Evolutionary conservation across 2,113 vertebrate species (phyloP), one percentile per base, ranked within the genome.

Genomic region (Crotalus tigris): DNA sequence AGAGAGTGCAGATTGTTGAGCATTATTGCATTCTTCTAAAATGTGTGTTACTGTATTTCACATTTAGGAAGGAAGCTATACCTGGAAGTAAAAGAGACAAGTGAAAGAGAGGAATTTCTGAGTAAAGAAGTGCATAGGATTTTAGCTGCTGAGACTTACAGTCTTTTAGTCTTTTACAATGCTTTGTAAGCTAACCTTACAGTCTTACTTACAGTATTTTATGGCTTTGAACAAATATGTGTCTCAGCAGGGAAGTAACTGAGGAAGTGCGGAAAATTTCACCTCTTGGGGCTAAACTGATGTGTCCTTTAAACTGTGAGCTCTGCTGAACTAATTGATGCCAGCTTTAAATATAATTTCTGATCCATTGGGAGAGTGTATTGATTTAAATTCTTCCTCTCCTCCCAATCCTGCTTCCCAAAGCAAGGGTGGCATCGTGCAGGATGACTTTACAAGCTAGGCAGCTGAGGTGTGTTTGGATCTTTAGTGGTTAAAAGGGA

Each of bases 251-350:
- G 96, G 92, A 81, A 69, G 13, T 93, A 92, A 94, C 89, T 91
- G 92, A 95, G 92, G 94, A 96, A 95, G 95, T 4, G 13, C 89
- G 90, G 91, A 92, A 92, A 95, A 92, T 94, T 93, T 94, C 91
- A 93, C 93, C 93, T 96, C 96, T 95, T 81, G 91, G 55, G 92
- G 95, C 92, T 94, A 96, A 95, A 95, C 51, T 93, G 94, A 94
- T 93, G 81, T 92, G 94, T 91, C 51, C 89, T 92, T 89, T 95
- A 86, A 94, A 93, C 94, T 92, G 49, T 95, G 94, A 96, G 92
- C 49, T 93, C 94, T 92, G 92, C 96, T 93, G 95, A 96, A 95
- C 94, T 96, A 96, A 97, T 96, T 97, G 96, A 93, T 92, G 96
- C 93, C 64, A 91, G 92, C 93, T 97, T 96, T 96, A 95, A 97